Percentiles rank a stretch among this genome's conserved stretches.
phyloP scores from a whole-genome alignment of 2,888 invertebrate species.

The Meloe dianella region DNA sequence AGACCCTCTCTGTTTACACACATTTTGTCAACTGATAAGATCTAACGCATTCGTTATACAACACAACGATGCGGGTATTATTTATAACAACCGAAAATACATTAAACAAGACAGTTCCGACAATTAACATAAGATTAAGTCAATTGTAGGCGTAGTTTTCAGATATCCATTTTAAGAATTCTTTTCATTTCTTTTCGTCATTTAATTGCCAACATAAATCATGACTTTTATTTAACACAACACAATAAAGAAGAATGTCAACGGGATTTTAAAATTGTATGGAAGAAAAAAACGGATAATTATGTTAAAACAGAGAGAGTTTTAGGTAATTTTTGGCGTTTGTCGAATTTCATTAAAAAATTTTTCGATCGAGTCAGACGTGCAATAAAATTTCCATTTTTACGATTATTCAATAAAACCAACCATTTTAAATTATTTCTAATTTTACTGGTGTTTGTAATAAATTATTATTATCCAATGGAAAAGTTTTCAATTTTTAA shows the following conservation, averaged over 20 bases:
- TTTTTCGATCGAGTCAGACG: slow-evolving; percentile 24
- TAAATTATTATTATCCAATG: slow-evolving; percentile 21
- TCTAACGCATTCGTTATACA: slow-evolving; percentile 26
- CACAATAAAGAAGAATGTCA: background rate
- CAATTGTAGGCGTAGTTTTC: background rate
- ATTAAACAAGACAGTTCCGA: slow-evolving; percentile 11
- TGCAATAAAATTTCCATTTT: slow-evolving; percentile 27
- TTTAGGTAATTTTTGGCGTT: background rate
- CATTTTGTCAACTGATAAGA: slow-evolving; percentile 30
- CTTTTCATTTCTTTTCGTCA: background rate
- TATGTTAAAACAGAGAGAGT: background rate
- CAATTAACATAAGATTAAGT: slow-evolving; percentile 17
- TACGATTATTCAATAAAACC: slow-evolving; percentile 30
- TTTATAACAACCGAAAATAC: slow-evolving; percentile 12
- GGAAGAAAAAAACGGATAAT: slow-evolving; percentile 8
- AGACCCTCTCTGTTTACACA: slow-evolving; percentile 23
- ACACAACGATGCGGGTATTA: slow-evolving; percentile 19
- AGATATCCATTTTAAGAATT: background rate
- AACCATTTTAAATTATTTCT: slow-evolving; percentile 29
- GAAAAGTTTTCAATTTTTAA: background rate
- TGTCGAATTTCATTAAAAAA: slow-evolving; percentile 24
- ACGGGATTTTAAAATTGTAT: slow-evolving; percentile 8
- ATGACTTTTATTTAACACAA: background rate
- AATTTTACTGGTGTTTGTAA: slow-evolving; percentile 25
- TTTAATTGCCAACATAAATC: slow-evolving; percentile 13